Percentiles rank a stretch among this genome's conserved stretches.
Conservation (phyloP, 2,888 invertebrate genomes). For the Caenorhabditis sulstoni region DNA sequence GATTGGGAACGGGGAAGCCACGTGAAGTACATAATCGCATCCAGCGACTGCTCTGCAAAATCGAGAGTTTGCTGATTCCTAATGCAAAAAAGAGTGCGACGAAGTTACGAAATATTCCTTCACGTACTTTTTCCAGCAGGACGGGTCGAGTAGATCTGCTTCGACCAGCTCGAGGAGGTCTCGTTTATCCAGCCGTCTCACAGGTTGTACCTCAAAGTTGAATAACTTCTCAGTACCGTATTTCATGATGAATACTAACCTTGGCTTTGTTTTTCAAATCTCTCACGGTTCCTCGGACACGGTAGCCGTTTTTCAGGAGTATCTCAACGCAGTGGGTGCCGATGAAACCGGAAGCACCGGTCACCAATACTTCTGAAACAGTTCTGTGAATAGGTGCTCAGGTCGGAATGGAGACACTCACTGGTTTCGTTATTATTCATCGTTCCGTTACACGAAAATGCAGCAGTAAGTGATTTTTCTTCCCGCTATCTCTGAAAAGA, state of each 20-base stretch:
- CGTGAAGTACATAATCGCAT: constrained; percentile 78
- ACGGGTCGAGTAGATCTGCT: constrained; percentile 73
- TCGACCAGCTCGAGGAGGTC: constrained; percentile 75
- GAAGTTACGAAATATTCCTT: background rate
- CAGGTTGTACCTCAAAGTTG: constrained; percentile 61
- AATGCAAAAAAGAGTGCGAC: background rate
- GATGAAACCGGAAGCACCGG: constrained; percentile 83
- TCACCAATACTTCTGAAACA: constrained; percentile 82
- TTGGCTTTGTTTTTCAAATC: constrained; percentile 73
- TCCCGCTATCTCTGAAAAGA: constrained; percentile 7
- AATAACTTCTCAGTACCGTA: too few relatives aligned
- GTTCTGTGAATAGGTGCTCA: background rate
- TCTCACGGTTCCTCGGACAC: constrained; percentile 82
- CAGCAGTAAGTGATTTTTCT: background rate
- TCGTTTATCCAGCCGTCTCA: constrained; percentile 59
- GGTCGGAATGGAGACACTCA: constrained; percentile 1
- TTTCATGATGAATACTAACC: constrained; percentile 32
- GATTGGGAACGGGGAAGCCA: constrained; percentile 79
- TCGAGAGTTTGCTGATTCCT: background rate
- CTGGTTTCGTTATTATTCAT: constrained; percentile 55
- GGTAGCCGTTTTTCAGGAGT: constrained; percentile 82
- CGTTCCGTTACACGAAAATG: background rate
- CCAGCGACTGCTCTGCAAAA: constrained; percentile 72
- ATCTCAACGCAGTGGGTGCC: constrained; percentile 83
- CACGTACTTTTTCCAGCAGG: constrained; percentile 69